Base-by-base conservation (phyloP, 2,888 invertebrate genomes). In the Cyclophora punctaria region DNA sequence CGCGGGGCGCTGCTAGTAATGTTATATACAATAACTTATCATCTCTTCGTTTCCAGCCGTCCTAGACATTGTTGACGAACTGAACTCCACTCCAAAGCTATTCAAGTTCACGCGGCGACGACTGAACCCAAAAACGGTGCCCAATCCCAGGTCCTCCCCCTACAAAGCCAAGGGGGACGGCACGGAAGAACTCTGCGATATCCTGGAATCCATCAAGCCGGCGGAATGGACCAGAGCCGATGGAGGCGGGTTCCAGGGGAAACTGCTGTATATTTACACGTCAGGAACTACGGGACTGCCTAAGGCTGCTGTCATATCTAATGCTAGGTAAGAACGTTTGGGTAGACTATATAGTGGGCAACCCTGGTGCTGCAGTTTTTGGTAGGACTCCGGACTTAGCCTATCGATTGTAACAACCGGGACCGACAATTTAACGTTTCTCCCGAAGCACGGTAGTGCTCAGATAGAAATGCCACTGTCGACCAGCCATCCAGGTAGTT, bases 221-320 rank as follows among this genome's bases (percentile, higher is more conserved):
- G 82, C 90, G 0, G 80, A 89, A 0, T 93, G 93, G 63, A 75
- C 89, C 49, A 73, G 91, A 43, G 86, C 90, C 4, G 89, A 91
- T n/a, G 92, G 90, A 50, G 80, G 91, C 2, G 91, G 91, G 49
- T 94, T 95, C 77, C 90, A 92, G 53, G 96, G 96, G 67, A 93
- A 93, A 71, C 86, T 99, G 33, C 90, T 99, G 49, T 99, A 98
- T 75, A 98, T 99, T 71, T 99, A 97, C 82, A 99, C 99, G 0
- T 98, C 98, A 42, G 99, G 99, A 6, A 99, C 99, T 0, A 99
- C 99, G 2, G 99, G 99, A 5, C 82, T 98, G 55, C 98, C 99
- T 0, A 99, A 99, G 80, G 98, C 99, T 41, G 99, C 99, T 33
- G 96, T 99, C 47, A 98, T 99, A 64, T 96, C 95, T 7, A 96